Conservation (phyloP, 2,797 vertebrate species). For the Chloroceryle inda region DNA sequence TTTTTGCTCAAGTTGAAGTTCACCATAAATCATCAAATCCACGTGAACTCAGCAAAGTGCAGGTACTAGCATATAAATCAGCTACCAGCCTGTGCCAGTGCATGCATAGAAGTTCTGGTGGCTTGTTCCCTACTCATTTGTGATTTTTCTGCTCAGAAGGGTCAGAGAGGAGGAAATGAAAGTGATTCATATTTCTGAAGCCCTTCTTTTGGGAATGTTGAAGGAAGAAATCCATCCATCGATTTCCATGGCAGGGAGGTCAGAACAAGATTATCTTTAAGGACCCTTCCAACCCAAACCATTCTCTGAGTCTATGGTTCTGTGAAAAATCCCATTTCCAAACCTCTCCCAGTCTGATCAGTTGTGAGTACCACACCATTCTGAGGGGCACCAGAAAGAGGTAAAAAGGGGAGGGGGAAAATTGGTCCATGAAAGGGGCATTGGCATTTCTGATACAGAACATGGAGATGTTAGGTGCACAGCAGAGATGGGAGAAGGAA, state of each 20-base stretch:
- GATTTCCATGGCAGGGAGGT: neutral
- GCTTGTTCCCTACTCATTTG: neutral
- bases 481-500: neutral
- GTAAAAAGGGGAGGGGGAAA: neutral
- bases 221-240: neutral
- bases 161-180: neutral
- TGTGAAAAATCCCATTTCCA: neutral
- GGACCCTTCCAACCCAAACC: neutral
- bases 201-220: neutral
- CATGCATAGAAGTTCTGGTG: neutral
- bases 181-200: neutral
- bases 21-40: neutral
- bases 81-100: neutral
- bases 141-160: neutral
- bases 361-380: neutral
- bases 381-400: neutral
- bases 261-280: neutral
- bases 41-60: fast-evolving
- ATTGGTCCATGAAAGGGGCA: neutral
- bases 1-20: neutral
- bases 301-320: neutral
- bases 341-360: neutral
- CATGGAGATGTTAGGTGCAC: neutral
- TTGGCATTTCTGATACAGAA: neutral
- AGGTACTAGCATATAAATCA: neutral